Conservation (phyloP, 2,797 vertebrate genomes). For the Cyclura pinguis region DNA sequence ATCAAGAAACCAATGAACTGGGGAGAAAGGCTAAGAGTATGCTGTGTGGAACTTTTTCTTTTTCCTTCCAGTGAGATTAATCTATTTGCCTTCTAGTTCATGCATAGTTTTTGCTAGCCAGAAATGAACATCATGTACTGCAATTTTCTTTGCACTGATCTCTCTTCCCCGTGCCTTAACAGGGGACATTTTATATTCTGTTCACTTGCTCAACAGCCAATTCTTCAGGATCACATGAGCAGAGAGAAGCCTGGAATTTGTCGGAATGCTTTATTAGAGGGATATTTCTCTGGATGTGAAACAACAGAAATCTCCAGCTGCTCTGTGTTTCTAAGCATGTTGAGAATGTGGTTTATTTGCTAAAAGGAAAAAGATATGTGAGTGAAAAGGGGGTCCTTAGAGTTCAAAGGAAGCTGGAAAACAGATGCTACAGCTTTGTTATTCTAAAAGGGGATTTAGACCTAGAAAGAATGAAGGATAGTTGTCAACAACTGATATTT, state of each 20-base stretch:
- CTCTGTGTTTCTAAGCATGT: slow-evolving; percentile 47
- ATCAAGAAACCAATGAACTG: slow-evolving; percentile 43
- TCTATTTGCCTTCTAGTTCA: slow-evolving; percentile 15
- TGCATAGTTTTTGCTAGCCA: slow-evolving; percentile 44
- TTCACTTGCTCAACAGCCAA: slow-evolving; percentile 57
- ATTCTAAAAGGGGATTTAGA: slow-evolving; percentile 29
- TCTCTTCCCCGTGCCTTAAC: slow-evolving; percentile 48
- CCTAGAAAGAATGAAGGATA: slow-evolving; percentile 16
- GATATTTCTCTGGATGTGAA: slow-evolving; percentile 63
- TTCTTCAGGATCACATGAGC: slow-evolving; percentile 57
- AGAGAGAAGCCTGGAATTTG: slow-evolving; percentile 55
- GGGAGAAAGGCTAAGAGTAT: slow-evolving; percentile 21
- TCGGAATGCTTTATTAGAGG: slow-evolving; percentile 49
- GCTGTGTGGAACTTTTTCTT: slow-evolving; percentile 44
- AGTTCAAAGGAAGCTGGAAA: slow-evolving; percentile 40
- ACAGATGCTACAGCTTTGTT: slow-evolving; percentile 2
- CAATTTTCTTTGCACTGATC: slow-evolving; percentile 37
- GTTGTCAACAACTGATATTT: slow-evolving; percentile 20
- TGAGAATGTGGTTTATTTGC: slow-evolving; percentile 40
- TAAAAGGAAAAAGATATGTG: slow-evolving; percentile 30
- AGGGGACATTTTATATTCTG: slow-evolving; percentile 55
- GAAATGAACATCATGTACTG: slow-evolving; percentile 29
- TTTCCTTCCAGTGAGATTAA: slow-evolving; percentile 53
- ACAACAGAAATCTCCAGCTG: slow-evolving; percentile 49
- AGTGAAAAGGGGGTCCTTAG: slow-evolving; percentile 34